Evolutionary conservation across 2,113 vertebrate species (phyloP), one percentile per base, ranked within the genome.

Genomic region (Procavia capensis): DNA sequence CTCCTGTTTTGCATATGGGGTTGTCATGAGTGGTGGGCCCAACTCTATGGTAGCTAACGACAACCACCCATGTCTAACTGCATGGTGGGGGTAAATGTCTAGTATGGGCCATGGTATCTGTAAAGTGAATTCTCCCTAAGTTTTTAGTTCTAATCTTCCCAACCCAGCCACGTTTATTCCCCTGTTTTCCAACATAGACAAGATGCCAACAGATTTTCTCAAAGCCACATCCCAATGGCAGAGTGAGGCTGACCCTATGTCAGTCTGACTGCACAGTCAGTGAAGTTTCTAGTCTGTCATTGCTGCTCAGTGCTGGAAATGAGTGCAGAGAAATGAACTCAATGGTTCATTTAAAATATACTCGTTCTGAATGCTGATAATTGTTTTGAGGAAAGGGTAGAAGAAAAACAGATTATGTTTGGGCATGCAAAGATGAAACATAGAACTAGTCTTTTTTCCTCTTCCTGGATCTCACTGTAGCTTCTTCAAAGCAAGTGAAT

Each of bases 401-500:
- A 87, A 86, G 84, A 94, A 70, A 95, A 84, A 29, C 68, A 79
- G 34, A 93, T 88, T 85, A 94, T 84, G 94, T 81, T 90, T 81
- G 94, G 95, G 82, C 91, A 76, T 85, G 41, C 78, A 92, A 94
- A 96, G 45, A 45, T 85, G 61, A 94, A 97, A 96, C 68, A 91
- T n/a, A 96, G 84, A 95, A 95, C 94, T 86, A 95, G 66, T 94
- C 89, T 87, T 91, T 88, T 90, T 96, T 96, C 86, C 91, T 78
- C 59, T 93, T 94, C 84, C 90, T 94, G 80, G 70, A 93, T 97
- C 93, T 34, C 54, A 22, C 24, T 88, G 86, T 85, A 96, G 74
- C 74, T 83, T 85, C 93, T 97, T 95, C 94, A 97, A 95, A 97
- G 91, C 68, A 93, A 94, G 84, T 64, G 50, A 93, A 94, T 97